A percentile compares a stretch with the other conserved stretches of the same genome.
Conservation (phyloP, 2,113 vertebrate genomes). For the Origma solitaria region DNA sequence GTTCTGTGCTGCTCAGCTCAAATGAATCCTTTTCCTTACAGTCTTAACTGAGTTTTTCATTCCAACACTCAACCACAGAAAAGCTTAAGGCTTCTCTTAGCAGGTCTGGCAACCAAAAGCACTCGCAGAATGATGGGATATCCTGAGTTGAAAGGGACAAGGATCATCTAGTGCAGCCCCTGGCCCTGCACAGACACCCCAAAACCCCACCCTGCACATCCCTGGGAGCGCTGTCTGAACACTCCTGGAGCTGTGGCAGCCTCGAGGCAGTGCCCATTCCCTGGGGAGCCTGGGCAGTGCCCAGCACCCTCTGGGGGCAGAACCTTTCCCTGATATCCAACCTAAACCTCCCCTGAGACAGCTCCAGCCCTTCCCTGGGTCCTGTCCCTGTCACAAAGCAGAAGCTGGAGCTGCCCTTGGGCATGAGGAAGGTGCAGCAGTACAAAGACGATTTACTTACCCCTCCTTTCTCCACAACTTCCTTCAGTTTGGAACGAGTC, state of each 20-base stretch:
- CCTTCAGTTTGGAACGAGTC: conserved; percentile 94
- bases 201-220: accelerated
- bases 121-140: background rate
- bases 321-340: accelerated
- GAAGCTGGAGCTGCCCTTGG: accelerated
- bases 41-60: background rate
- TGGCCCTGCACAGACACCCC: background rate
- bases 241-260: background rate
- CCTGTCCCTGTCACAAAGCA: background rate
- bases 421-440: background rate
- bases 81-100: background rate
- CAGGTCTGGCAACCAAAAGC: background rate
- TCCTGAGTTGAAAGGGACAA: background rate
- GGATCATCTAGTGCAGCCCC: background rate
- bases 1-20: background rate
- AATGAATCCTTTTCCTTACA: background rate
- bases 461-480: conserved; percentile 90
- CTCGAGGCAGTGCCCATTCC: accelerated
- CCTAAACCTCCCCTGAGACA: background rate
- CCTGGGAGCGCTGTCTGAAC: accelerated
- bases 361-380: background rate
- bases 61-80: background rate
- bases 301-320: background rate
- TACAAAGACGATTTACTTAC: conserved; percentile 64
- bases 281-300: background rate